Evolutionary conservation across 1,140 invertebrate genomes (phyloP), one percentile per base, ranked within the genome.

Genomic region (Bradysia coprophila): DNA sequence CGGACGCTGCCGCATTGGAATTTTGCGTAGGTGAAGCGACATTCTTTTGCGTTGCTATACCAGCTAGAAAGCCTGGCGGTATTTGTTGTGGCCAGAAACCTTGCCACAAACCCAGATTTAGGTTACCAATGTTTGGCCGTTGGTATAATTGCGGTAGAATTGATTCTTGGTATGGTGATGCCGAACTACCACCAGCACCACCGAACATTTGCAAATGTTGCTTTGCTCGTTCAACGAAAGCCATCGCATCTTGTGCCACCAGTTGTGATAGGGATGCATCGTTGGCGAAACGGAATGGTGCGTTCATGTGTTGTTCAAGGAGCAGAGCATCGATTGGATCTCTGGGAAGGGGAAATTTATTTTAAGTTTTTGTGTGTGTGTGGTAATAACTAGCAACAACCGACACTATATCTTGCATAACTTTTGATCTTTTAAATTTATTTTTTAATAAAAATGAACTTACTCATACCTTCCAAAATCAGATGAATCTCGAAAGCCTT

Each of bases 401-500:
- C n/a, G 18, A 34, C 18, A 15, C n/a, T 13, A 34, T 11, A 5
- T 34, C 18, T 34, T 3, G 18, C 3, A 34, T 34, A 15, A 13
- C 32, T 15, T 34, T 13, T 15, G n/a, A 15, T 34, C 32, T 34
- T 31, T 31, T 31, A 8, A 9, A 9, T 31, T 31, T 31, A 34
- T 16, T 34, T 5, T 3, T 34, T 5, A 34, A 34, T 34, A 16
- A 31, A 9, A 9, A 18, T 38, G 18, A 38, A 19, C 18, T 18
- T 38, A 38, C 18, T 19, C 18, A 10, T 38, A 38, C 36, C 36
- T 38, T 18, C 36, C 36, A 38, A 38, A 38, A 20, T 38, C 36
- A 3, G 89, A 92, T 34, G 90, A 94, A 66, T 93, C 89, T 40
- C 88, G 72, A 60, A 93, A 93, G 44, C 89, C 89, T 67, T 93